Evolutionary conservation across 2,888 invertebrate genomes (phyloP).

Genomic region (Pycnomerus fuliginosus): DNA sequence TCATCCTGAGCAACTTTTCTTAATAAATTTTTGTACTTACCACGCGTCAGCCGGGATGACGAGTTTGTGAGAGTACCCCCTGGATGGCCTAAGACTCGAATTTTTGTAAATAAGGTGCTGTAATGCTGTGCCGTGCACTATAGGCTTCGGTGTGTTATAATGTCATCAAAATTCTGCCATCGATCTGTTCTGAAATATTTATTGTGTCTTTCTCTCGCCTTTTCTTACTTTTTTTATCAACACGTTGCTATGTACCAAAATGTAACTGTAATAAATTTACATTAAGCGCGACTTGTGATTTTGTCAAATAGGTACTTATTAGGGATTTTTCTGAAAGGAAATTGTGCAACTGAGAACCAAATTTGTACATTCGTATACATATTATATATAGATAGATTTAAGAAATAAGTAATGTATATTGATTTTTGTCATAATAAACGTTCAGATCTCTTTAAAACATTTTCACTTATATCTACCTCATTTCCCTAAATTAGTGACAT

Average conservation of each 20-base stretch:
- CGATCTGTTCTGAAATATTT: slow-evolving; percentile 19
- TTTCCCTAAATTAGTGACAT: too few species aligned
- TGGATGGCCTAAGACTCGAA: slow-evolving; percentile 21
- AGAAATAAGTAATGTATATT: slow-evolving; percentile 39
- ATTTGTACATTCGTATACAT: slow-evolving; percentile 43
- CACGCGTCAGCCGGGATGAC: slow-evolving; percentile 69
- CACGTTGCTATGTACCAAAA: slow-evolving; percentile 22
- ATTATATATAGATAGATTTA: slow-evolving; percentile 39
- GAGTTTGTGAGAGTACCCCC: slow-evolving; percentile 90
- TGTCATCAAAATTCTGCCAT: too few species aligned
- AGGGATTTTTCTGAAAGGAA: slow-evolving; percentile 28
- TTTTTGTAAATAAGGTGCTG: slow-evolving; percentile 4
- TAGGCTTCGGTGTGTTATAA: too few species aligned
- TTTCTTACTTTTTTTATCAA: slow-evolving; percentile 13
- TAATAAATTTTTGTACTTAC: too few species aligned
- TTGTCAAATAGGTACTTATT: slow-evolving; percentile 22
- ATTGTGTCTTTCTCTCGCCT: slow-evolving; percentile 6
- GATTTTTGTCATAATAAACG: slow-evolving; percentile 54
- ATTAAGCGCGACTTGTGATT: slow-evolving; percentile 30
- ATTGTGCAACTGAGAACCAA: slow-evolving; percentile 45
- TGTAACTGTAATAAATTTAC: slow-evolving; percentile 31
- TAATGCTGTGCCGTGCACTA: too few species aligned
- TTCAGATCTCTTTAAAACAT: slow-evolving; percentile 42
- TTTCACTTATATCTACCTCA: not conserved
- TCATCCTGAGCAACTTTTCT: too few species aligned